Evolutionary conservation across 2,888 invertebrate genomes (phyloP), one percentile per base, ranked within the genome.

Genomic region (Kuschelorhynchus macadamiae): DNA sequence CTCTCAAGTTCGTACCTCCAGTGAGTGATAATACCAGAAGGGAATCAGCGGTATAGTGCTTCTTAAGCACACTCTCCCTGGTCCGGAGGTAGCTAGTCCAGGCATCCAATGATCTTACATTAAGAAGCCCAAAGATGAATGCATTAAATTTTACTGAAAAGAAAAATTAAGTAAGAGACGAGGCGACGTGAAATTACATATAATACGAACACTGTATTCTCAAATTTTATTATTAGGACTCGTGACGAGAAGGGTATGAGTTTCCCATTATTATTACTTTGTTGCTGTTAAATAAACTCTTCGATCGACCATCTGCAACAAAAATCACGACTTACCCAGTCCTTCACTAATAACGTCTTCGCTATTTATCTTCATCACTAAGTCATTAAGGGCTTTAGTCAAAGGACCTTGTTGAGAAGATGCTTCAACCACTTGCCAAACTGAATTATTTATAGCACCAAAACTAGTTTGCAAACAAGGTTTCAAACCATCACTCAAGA

Each of bases 371-470:
- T 92, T 89, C 80, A 93, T 86, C 17, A 95, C 94, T 73, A 95
- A 85, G 78, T 95, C 94, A 79, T 94, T 92, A 12, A 95, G 85
- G 2, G 93, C 91, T 81, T 93, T 91, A 5, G 94, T 93, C 69
- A 94, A 89, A 9, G 93, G 93, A 52, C 92, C 95, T 86, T 93
- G 92, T 81, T 95, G 92, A 11, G 94, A 92, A 7, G 94, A 93
- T 32, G 93, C 92, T 84, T 95, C 95, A 3, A 95, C 92, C 73
- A 96, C 92, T 85, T 93, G 92, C 95, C 95, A 96, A 53, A 94
- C 93, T 1, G 71, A 71, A 80, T 95, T 94, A 74, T 91, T 89
- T 55, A 95, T 92, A 14, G 92, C 91, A 41, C 95, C 95, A 80
- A 95, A 95, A 36, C 94, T 90, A 3, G 94, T 94, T 80, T 93